Evolutionary conservation across 2,888 invertebrate species (phyloP).

Genomic region (Agonum fuliginosum): DNA sequence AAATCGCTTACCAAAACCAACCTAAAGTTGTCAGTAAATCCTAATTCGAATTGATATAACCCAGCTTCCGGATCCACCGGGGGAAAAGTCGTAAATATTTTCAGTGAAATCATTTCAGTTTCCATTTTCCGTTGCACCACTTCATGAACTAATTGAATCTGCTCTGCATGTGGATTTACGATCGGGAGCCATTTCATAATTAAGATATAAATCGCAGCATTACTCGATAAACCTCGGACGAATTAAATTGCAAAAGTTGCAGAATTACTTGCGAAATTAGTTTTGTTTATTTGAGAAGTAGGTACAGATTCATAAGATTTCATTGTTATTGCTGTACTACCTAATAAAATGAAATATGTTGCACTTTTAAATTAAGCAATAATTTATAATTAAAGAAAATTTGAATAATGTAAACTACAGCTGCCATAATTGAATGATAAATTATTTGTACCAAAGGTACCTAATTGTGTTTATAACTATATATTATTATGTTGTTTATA

Average conservation of each 20-base stretch:
- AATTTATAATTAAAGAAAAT: too few relatives aligned
- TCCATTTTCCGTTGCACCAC: conserved; percentile 16
- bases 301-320: too few relatives aligned
- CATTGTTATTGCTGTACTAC: too few relatives aligned
- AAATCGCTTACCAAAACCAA: too few relatives aligned
- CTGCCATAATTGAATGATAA: too few relatives aligned
- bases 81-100: conserved; percentile 21
- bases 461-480: too few relatives aligned
- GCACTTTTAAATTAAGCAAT: not conserved
- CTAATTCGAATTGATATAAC: not conserved
- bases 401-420: too few relatives aligned
- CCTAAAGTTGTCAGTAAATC: not conserved
- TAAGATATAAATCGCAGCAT: conserved; percentile 47
- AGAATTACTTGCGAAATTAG: conserved; percentile 49
- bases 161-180: conserved; percentile 36
- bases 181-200: conserved; percentile 9
- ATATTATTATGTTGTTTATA: too few relatives aligned
- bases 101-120: not conserved
- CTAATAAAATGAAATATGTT: conserved; percentile 12
- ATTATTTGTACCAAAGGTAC: too few relatives aligned
- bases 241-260: conserved; percentile 42
- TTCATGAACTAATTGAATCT: conserved; percentile 20
- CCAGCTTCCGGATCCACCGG: not conserved
- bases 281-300: conserved; percentile 46
- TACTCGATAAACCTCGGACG: conserved; percentile 42